Evolutionary conservation across 2,113 vertebrate species (phyloP).

Genomic region (Sialia sialis): DNA sequence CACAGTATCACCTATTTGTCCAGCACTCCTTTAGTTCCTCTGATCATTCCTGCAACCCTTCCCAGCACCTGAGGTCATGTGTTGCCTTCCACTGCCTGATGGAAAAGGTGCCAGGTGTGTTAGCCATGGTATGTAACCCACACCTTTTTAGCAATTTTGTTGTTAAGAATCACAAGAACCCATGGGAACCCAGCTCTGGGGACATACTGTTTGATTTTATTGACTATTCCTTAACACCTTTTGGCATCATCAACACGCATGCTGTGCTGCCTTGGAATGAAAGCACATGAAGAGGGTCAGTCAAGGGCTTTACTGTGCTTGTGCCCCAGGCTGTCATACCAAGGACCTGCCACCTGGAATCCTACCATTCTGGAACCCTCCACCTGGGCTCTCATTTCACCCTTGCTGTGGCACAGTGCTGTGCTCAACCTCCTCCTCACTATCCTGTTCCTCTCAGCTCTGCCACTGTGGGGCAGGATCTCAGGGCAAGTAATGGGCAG

Average conservation of each 20-base stretch:
- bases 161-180: not conserved
- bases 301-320: not conserved
- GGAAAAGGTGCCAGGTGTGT: not conserved
- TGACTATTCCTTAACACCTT: not conserved
- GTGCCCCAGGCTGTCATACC: not conserved
- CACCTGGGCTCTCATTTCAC: not conserved
- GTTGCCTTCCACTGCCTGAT: not conserved
- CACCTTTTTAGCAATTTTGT: not conserved
- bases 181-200: accelerated
- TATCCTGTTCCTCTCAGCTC: not conserved
- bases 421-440: not conserved
- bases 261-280: not conserved
- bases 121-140: not conserved
- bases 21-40: not conserved
- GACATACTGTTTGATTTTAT: not conserved
- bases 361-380: not conserved
- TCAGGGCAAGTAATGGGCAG: not conserved
- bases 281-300: not conserved
- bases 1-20: not conserved
- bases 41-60: not conserved
- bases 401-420: not conserved
- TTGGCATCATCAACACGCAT: not conserved
- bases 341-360: not conserved
- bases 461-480: not conserved
- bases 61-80: accelerated